Evolutionary conservation across 1,140 invertebrate species (phyloP), one percentile per base, ranked within the genome.

Genomic region (Dendrolimus punctatus): DNA sequence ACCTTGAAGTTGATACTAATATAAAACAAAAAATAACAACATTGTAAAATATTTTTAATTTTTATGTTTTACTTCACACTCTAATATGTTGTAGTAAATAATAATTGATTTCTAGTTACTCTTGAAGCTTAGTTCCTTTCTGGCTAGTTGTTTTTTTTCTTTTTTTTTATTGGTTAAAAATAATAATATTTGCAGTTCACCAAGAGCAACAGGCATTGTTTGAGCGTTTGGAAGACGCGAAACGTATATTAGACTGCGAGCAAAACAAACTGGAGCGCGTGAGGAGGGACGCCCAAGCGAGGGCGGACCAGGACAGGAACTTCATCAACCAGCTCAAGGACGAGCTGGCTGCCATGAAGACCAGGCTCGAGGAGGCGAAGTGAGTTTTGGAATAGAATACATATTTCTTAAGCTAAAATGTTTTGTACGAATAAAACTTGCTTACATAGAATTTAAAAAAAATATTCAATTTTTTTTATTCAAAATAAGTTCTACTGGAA

Each of bases 151-250:
- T n/a, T n/a, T n/a, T n/a, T n/a, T n/a, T n/a, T n/a, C n/a, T n/a
- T n/a, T n/a, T n/a, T n/a, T n/a, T 23, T 23, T 3, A 23, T 23
- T 23, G 1, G 23, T 23, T 23, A 23, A 23, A 23, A 23, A 23
- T 2, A 23, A 23, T 23, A 23, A 23, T n/a, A 44, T 5, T 6
- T 71, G 3, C 61, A 92, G 95, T 94, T 53, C 94, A 95, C 68
- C 94, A 95, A 68, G 94, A 96, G 77, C 94, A 95, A 67, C 94
- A 96, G 87, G 93, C 94, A 0, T 70, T 96, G 4, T 82, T 91
- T 47, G 94, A 95, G 65, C 93, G 93, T 49, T 79, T 95, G 2
- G 93, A 95, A 64, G 87, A 89, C 38, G 83, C 90, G 1, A 90
- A 91, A 51, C 87, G 92, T 40, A 92, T 93, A 59, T 79, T 95